Evolutionary conservation across 2,888 invertebrate genomes (phyloP), one percentile per base, ranked within the genome.

Genomic region (Drosophila colorata): DNA sequence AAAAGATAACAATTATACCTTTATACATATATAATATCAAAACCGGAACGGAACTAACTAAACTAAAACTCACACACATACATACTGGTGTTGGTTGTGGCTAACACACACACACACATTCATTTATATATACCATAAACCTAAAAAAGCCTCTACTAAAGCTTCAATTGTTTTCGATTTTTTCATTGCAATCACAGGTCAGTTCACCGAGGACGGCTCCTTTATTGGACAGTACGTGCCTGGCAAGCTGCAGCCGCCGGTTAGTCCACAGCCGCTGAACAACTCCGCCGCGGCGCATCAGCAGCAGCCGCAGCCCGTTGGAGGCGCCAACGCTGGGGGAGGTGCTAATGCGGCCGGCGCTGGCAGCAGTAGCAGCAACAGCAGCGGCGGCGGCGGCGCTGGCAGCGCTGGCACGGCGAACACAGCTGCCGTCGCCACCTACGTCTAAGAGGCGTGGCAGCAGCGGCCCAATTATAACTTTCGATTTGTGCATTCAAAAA

Each of bases 181-280:
- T 13, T n/a, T 1, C 9, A 31, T 31, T 41, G n/a, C 49, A 13
- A n/a, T 25, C 47, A 48, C 71, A 92, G 92, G 92, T 92, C 97
- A 97, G 85, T 98, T 98, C 93, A 98, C 98, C 77, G 98, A 98
- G 93, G 98, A 98, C 93, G 98, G 98, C 49, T 98, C 98, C 74
- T 98, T 98, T 93, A 98, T 98, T 92, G 98, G 98, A 48, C 98
- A 98, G 93, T 98, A 98, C 93, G 98, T 98, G 90, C 96, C 96
- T 65, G 96, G 95, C 81, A 96, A 95, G 90, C 94, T 95, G 89
- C 95, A 94, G 90, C 94, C 95, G 67, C 93, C 94, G 66, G 92
- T 92, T 28, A 94, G 93, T 87, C 92, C 92, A 80, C 92, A 92
- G 66, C 91, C 91, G 48, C 68, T 82, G 14, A 89, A 88, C 59